A percentile compares a stretch with the other conserved stretches of the same genome.
These are phyloP conservation scores for Nettapus auritus DNA, from an alignment of 2,113 vertebrate genomes.

Conservation along the genomic window DNA sequence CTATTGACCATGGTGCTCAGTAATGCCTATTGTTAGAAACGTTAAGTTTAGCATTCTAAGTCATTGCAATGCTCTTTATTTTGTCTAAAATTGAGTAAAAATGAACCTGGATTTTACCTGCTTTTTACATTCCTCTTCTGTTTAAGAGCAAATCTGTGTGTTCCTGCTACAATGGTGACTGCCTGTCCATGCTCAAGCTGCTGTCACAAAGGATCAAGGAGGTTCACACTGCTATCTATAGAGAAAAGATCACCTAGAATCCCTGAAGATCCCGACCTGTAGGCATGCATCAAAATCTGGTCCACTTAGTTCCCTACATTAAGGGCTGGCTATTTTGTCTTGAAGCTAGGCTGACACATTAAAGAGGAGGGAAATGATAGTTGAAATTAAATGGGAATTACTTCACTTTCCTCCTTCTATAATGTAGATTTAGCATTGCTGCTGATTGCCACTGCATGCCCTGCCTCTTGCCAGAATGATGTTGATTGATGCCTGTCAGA, in stretches of 20 bases:
- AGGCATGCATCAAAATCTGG: neutral
- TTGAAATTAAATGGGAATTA: neutral
- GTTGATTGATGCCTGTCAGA: neutral
- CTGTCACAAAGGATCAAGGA: neutral
- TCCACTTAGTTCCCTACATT: neutral
- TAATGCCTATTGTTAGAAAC: neutral
- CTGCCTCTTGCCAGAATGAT: neutral
- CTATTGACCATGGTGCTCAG: neutral
- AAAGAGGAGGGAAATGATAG: neutral
- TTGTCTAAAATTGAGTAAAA: neutral
- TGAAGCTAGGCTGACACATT: neutral
- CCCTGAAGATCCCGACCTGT: neutral
- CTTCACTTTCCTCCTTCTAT: neutral
- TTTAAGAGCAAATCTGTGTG: neutral
- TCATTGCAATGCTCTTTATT: neutral
- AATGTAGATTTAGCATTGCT: neutral
- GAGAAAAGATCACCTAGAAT: slow-evolving; percentile 9
- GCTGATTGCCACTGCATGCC: neutral
- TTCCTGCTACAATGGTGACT: neutral
- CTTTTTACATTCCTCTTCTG: neutral
- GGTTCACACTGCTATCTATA: neutral
- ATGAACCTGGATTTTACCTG: neutral
- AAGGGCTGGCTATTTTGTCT: neutral
- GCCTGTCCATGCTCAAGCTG: neutral
- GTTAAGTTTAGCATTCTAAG: neutral